phyloP scores from a whole-genome alignment of 2,113 vertebrate species.

The Mesitornis unicolor region DNA sequence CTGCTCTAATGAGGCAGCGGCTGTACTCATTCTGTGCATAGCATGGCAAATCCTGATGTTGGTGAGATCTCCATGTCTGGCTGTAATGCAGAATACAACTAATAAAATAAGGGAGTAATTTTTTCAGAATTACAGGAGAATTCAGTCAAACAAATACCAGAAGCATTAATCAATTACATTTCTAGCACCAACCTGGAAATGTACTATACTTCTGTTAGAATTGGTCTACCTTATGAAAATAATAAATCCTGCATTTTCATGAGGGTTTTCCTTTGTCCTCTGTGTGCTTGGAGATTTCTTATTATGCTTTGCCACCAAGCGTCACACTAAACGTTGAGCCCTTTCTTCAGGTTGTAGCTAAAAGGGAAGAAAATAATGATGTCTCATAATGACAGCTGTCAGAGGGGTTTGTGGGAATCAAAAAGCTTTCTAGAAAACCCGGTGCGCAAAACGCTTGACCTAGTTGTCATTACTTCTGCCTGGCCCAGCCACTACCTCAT shows the following conservation, averaged over 20 bases:
- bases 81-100: neutral
- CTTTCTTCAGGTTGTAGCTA: neutral
- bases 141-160: constrained; percentile 8
- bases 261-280: neutral
- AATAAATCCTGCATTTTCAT: constrained; percentile 54
- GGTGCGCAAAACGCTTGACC: neutral
- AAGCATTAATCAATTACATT: constrained; percentile 16
- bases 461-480: neutral
- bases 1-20: neutral
- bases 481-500: neutral
- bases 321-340: neutral
- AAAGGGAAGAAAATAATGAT: constrained; percentile 19
- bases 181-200: neutral
- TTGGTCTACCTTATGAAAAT: constrained; percentile 47
- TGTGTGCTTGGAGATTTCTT: neutral
- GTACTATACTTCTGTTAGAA: neutral
- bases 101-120: neutral
- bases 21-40: neutral
- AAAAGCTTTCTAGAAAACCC: neutral
- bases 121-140: constrained; percentile 3
- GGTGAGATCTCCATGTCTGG: neutral
- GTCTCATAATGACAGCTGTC: constrained; percentile 12
- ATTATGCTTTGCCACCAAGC: neutral
- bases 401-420: neutral
- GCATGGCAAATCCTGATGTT: neutral